These are phyloP conservation scores for Polyommatus icarus DNA, from an alignment of 2,888 invertebrate species.

Conservation along the genomic window DNA sequence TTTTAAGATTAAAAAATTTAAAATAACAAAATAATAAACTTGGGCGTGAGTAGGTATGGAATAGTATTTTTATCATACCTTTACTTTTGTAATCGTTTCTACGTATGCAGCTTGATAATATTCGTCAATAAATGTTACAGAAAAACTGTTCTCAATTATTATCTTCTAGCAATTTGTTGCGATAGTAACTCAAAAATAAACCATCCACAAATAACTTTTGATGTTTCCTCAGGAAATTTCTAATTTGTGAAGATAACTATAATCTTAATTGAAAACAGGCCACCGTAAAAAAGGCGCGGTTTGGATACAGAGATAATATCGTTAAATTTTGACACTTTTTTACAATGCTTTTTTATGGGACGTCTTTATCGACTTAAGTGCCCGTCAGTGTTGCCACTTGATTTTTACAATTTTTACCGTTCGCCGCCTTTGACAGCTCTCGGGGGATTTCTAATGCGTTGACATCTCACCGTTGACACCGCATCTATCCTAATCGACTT, in stretches of 20 bases:
- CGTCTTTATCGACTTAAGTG: conserved; percentile 56
- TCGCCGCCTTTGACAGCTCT: conserved; percentile 41
- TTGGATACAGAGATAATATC: conserved; percentile 49
- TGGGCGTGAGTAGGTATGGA: too few relatives aligned
- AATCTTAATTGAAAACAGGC: conserved; percentile 68
- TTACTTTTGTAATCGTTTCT: too few relatives aligned
- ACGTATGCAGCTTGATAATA: background rate
- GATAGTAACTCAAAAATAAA: conserved; percentile 31
- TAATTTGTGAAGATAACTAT: conserved; percentile 62
- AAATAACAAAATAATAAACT: too few relatives aligned
- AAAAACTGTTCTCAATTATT: background rate
- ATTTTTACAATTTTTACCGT: conserved; percentile 40
- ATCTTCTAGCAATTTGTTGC: conserved; percentile 4
- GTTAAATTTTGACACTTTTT: conserved; percentile 73
- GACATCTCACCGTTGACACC: conserved; percentile 36
- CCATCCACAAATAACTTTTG: conserved; percentile 48
- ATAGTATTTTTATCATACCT: too few relatives aligned
- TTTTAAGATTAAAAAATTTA: too few relatives aligned
- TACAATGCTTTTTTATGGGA: conserved; percentile 68
- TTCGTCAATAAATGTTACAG: background rate
- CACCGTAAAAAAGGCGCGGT: conserved; percentile 35
- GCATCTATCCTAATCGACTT: conserved; percentile 23
- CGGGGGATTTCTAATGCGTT: conserved; percentile 40
- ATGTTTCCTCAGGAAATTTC: conserved; percentile 70
- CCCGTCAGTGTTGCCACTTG: conserved; percentile 52